Evolutionary conservation across 2,888 invertebrate species (phyloP).

Genomic region (Habrosyne pyritoides): DNA sequence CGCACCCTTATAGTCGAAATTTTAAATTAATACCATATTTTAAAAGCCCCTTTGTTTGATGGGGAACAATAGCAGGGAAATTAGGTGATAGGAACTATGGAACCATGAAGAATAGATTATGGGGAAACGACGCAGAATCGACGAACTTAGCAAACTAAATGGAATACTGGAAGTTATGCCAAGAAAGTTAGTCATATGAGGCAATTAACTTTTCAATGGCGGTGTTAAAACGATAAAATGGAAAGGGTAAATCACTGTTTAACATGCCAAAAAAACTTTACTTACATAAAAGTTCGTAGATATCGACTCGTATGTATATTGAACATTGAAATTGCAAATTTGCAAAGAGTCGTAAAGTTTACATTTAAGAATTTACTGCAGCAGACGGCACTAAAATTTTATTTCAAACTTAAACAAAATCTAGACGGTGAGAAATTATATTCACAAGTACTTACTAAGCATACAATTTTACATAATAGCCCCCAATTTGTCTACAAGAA

Average conservation of each 20-base stretch:
- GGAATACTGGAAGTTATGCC: conserved; percentile 27
- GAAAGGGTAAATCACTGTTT: not conserved
- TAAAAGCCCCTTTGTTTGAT: conserved; percentile 20
- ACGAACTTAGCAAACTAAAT: conserved; percentile 31
- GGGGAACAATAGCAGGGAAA: conserved; percentile 20
- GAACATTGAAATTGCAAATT: not conserved
- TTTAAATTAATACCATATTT: conserved; percentile 10
- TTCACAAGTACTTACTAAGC: not conserved
- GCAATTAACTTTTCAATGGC: conserved; percentile 10
- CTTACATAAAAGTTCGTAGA: not conserved
- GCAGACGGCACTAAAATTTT: not conserved
- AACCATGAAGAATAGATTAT: conserved; percentile 10
- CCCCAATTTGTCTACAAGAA: conserved; percentile 2
- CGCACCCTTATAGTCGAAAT: conserved; percentile 5
- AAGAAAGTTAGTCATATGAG: conserved; percentile 31
- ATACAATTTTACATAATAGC: conserved; percentile 1
- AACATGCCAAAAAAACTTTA: not conserved
- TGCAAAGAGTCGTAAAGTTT: not conserved
- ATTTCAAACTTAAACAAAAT: not conserved
- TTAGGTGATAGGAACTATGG: conserved; percentile 22
- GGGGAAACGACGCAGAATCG: conserved; percentile 20
- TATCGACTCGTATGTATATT: not conserved
- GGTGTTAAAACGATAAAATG: not conserved
- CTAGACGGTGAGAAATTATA: not conserved
- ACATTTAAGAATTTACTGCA: not conserved